Percentiles rank a stretch among this genome's conserved stretches.
Conservation (phyloP, 2,888 invertebrate species). For the Anorthoa munda region DNA sequence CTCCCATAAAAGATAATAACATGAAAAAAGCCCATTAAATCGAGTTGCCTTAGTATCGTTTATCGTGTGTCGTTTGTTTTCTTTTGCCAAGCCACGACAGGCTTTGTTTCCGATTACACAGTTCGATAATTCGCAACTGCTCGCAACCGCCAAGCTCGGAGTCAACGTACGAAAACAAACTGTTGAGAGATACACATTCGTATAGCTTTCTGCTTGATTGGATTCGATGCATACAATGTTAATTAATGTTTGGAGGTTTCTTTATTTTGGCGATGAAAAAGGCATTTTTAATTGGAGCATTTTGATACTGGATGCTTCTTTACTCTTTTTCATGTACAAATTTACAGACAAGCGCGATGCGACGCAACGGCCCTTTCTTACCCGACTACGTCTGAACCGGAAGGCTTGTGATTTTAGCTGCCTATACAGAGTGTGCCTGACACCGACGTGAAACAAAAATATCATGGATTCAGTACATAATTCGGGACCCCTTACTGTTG, state of each 20-base stretch:
- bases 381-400: no score
- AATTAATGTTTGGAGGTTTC: conserved; percentile 32
- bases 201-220: conserved; percentile 33
- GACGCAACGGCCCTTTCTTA: no score
- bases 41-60: conserved; percentile 35
- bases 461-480: no score
- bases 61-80: conserved; percentile 52
- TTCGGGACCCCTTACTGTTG: no score
- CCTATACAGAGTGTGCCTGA: no score
- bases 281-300: background rate
- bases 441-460: no score
- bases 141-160: conserved; percentile 14
- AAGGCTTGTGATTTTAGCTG: no score
- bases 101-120: conserved; percentile 62
- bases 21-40: conserved; percentile 27
- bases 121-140: conserved; percentile 56
- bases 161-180: conserved; percentile 39
- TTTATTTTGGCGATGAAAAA: conserved; percentile 18
- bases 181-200: conserved; percentile 21
- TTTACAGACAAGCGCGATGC: no score
- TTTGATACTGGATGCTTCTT: background rate
- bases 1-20: conserved; percentile 32
- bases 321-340: no score
- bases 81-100: conserved; percentile 40
- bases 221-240: conserved; percentile 20